Evolutionary conservation across 2,888 invertebrate genomes (phyloP).

Genomic region (Tipula helvola): DNA sequence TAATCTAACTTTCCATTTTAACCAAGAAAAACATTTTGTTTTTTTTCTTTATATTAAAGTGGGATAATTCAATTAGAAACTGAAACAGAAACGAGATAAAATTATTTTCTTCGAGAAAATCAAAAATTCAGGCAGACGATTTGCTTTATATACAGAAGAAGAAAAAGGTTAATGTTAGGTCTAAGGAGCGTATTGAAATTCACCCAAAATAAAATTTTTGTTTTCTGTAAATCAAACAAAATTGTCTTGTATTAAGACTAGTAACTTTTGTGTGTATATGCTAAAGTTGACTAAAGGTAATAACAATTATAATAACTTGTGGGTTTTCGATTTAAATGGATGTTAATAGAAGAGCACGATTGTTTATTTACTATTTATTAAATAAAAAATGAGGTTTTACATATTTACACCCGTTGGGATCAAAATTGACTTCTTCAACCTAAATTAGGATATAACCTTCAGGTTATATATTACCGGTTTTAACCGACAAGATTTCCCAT

Average conservation of each 20-base stretch:
- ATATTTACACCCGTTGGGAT: no score
- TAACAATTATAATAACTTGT: no score
- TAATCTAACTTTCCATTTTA: not conserved
- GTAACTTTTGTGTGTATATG: not conserved
- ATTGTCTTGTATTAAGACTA: not conserved
- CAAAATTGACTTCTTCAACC: no score
- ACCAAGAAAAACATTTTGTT: not conserved
- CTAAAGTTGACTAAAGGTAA: no score
- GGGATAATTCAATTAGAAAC: slow-evolving; percentile 4
- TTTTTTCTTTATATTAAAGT: not conserved
- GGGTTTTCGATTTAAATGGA: no score
- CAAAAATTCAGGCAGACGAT: not conserved
- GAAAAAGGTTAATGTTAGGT: not conserved
- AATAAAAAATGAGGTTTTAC: no score
- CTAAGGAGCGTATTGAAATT: not conserved
- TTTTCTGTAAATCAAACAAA: not conserved
- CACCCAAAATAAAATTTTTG: not conserved
- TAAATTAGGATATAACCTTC: no score
- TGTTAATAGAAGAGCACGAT: no score
- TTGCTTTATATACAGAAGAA: not conserved
- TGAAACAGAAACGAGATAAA: not conserved
- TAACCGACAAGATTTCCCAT: no score
- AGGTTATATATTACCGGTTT: no score
- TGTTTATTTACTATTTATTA: no score
- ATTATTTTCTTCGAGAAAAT: not conserved